Evolutionary conservation across 2,888 invertebrate genomes (phyloP).

Genomic region (Antitype chi): DNA sequence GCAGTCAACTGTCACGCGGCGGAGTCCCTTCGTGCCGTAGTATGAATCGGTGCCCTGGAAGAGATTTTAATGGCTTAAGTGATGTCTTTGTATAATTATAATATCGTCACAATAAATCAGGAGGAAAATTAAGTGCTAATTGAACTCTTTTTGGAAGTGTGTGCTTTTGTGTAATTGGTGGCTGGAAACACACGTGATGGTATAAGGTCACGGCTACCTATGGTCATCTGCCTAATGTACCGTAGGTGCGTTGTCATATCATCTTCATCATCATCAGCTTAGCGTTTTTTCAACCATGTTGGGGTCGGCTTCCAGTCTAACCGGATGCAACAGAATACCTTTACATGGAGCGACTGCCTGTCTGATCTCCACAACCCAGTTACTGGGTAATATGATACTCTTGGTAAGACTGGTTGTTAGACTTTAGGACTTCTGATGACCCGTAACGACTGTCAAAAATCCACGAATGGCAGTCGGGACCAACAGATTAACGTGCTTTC

Average conservation of each 20-base stretch:
- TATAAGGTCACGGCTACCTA: not conserved
- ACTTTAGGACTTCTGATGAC: no score
- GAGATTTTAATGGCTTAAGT: not conserved
- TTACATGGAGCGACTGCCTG: no score
- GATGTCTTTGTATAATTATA: not conserved
- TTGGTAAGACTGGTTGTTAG: no score
- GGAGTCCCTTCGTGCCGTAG: slow-evolving; percentile 95
- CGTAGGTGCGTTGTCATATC: not conserved
- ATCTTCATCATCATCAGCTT: not conserved
- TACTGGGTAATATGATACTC: no score
- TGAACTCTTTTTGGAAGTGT: not conserved
- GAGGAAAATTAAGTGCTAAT: not conserved
- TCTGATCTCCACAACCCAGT: no score
- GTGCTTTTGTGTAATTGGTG: not conserved
- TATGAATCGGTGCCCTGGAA: slow-evolving; percentile 96
- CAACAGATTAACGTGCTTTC: no score
- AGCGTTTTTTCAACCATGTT: no score
- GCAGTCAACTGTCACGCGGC: slow-evolving; percentile 94
- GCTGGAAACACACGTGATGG: not conserved
- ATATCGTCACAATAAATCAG: not conserved
- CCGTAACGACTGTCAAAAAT: no score
- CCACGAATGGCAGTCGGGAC: no score
- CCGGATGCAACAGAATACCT: no score
- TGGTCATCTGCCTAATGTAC: not conserved
- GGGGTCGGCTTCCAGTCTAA: no score